Percentiles rank a stretch among this genome's conserved stretches.
These are phyloP conservation scores for Glossophaga mutica DNA, from an alignment of 2,797 vertebrate species.

Conservation along the genomic window DNA sequence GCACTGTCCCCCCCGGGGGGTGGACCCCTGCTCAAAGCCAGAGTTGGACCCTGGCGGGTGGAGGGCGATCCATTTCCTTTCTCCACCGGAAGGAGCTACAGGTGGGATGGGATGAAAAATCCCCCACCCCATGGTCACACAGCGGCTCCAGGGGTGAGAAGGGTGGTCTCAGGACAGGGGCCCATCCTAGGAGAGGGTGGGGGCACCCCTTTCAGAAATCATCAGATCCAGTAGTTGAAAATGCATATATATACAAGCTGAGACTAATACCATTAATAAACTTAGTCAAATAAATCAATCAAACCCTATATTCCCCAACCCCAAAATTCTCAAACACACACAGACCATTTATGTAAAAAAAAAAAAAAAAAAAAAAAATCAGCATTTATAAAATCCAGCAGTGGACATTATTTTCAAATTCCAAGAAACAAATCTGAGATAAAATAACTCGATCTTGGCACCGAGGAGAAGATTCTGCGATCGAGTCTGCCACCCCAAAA, in stretches of 20 bases:
- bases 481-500: background rate
- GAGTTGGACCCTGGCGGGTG: background rate
- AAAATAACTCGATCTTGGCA: background rate
- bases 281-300: background rate
- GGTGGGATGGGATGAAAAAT: background rate
- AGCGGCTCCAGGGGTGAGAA: background rate
- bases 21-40: background rate
- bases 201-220: background rate
- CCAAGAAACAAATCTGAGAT: background rate
- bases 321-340: background rate
- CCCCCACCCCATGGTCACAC: too few species aligned
- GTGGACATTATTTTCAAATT: background rate
- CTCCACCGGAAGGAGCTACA: background rate
- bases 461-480: background rate
- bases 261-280: background rate
- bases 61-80: background rate
- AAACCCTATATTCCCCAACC: too few species aligned
- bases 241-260: background rate
- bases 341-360: background rate
- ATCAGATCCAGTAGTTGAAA: background rate
- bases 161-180: background rate
- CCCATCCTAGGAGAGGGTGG: background rate
- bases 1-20: fast-evolving
- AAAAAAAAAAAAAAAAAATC: background rate
- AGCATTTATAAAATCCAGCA: background rate